Evolutionary conservation across 2,888 invertebrate genomes (phyloP).

Genomic region (Agrochola circellaris): DNA sequence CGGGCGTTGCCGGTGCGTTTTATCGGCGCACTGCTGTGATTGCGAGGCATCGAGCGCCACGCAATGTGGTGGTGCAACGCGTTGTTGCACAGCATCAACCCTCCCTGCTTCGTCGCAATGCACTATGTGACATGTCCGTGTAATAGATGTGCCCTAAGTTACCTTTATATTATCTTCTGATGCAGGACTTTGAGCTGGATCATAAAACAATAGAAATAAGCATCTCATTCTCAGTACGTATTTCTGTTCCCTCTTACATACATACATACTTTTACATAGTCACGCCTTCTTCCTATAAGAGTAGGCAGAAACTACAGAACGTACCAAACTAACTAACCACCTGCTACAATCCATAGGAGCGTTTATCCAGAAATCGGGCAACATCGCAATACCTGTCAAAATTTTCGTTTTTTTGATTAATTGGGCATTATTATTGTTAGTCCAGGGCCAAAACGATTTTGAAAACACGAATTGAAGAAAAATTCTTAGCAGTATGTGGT

Average conservation of each 20-base stretch:
- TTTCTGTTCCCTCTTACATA: not conserved
- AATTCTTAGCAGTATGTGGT: too few relatives aligned
- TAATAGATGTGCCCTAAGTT: not conserved
- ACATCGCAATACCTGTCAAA: too few relatives aligned
- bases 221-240: conserved; percentile 7
- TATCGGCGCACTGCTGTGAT: not conserved
- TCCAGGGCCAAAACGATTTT: too few relatives aligned
- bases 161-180: not conserved
- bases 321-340: too few relatives aligned
- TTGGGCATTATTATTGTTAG: too few relatives aligned
- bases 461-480: too few relatives aligned
- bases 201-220: conserved; percentile 11
- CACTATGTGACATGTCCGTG: not conserved
- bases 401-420: too few relatives aligned
- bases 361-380: too few relatives aligned
- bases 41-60: too few relatives aligned
- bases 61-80: too few relatives aligned
- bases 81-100: not conserved
- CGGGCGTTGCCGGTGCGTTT: not conserved
- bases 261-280: not conserved
- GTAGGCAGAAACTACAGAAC: too few relatives aligned
- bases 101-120: not conserved
- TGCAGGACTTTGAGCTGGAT: conserved; percentile 1
- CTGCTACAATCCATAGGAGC: not conserved
- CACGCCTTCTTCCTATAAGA: not conserved